Evolutionary conservation across 2,113 vertebrate species (phyloP).

Genomic region (Oenanthe oenanthe): DNA sequence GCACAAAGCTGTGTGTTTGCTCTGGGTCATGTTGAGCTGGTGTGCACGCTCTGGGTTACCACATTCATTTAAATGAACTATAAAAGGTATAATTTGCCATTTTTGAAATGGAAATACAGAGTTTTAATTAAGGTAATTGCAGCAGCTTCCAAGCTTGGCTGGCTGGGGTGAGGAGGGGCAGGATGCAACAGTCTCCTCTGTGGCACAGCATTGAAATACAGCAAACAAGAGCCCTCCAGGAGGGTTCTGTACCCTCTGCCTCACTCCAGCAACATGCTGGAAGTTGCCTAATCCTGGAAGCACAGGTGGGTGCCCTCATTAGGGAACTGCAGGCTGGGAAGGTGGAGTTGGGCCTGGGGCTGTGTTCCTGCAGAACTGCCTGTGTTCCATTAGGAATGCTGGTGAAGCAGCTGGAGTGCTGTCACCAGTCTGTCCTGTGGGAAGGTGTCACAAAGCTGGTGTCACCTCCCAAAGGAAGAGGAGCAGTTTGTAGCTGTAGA

Average conservation of each 20-base stretch:
- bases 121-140: not conserved
- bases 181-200: fast-evolving
- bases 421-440: fast-evolving
- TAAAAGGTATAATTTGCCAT: not conserved
- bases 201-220: not conserved
- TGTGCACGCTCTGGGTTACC: not conserved
- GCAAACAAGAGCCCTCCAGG: not conserved
- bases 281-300: not conserved
- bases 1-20: not conserved
- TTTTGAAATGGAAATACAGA: not conserved
- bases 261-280: not conserved
- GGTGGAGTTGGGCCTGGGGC: not conserved
- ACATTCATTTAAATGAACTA: not conserved
- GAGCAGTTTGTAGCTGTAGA: not conserved
- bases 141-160: not conserved
- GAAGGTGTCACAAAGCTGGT: not conserved
- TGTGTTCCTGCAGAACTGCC: not conserved
- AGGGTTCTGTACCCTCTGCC: not conserved
- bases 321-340: not conserved
- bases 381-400: not conserved
- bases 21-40: not conserved
- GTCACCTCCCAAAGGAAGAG: fast-evolving
- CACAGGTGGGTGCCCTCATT: not conserved
- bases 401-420: not conserved
- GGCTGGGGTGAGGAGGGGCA: not conserved